A percentile compares a stretch with the other conserved stretches of the same genome.
Evolutionary conservation across 1,140 invertebrate genomes (phyloP).

Genomic region (Drosophila oshimai): DNA sequence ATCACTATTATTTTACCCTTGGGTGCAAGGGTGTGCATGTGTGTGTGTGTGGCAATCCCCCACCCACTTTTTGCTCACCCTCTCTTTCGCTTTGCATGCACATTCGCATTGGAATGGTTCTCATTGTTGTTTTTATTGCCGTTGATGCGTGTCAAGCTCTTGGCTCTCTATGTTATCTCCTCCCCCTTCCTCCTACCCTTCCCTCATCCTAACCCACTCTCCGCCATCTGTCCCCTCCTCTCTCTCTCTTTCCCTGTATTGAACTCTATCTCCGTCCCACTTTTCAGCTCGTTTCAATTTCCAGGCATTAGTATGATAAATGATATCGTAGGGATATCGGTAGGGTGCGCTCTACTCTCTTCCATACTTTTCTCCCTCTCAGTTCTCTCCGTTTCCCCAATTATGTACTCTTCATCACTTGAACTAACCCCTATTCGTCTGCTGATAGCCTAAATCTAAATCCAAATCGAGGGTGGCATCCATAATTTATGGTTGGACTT

Average conservation of each 20-base stretch:
- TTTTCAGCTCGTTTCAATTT: slow-evolving; percentile 42
- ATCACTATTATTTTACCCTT: not conserved
- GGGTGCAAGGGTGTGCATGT: not conserved
- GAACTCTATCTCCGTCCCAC: not conserved
- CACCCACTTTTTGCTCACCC: not conserved
- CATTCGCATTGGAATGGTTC: not conserved
- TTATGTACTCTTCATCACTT: not conserved
- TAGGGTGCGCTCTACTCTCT: not conserved
- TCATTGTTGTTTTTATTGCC: slow-evolving; percentile 14
- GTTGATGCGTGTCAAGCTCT: slow-evolving; percentile 14
- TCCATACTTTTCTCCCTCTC: not conserved
- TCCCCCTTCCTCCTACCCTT: not conserved
- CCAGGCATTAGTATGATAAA: slow-evolving; percentile 61
- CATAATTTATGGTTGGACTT: not conserved
- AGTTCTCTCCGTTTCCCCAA: not conserved
- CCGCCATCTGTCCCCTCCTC: too few relatives aligned
- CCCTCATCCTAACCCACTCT: too few relatives aligned
- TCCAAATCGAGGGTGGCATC: not conserved
- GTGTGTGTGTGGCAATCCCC: not conserved
- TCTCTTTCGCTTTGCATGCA: not conserved
- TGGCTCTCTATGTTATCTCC: not conserved
- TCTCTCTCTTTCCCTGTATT: not conserved
- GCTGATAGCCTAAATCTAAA: not conserved
- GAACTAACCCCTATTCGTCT: not conserved
- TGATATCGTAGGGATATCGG: slow-evolving; percentile 40